Percentiles rank a stretch among this genome's conserved stretches.
These are phyloP conservation scores for Seriola rivoliana DNA, from an alignment of 2,113 vertebrate genomes.

Conservation along the genomic window DNA sequence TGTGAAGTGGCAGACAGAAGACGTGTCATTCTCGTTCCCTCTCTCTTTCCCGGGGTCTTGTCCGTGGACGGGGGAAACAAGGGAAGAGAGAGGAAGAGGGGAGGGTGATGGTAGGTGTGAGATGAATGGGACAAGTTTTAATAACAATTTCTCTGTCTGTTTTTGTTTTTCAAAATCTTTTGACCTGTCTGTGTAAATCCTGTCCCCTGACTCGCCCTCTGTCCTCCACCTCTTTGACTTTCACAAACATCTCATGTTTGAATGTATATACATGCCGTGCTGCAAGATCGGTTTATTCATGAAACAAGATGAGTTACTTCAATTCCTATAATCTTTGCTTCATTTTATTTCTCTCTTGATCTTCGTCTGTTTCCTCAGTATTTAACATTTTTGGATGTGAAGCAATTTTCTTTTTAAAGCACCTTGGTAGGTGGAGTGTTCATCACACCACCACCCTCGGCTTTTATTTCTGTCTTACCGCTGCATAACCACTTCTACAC, in stretches of 20 bases:
- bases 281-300: neutral
- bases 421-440: conserved; percentile 9
- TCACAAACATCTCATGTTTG: neutral
- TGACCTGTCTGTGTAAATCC: conserved; percentile 17
- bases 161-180: conserved; percentile 7
- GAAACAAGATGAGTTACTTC: neutral
- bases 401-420: conserved; percentile 23
- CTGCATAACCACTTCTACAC: conserved; percentile 27
- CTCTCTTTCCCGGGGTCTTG: conserved; percentile 49
- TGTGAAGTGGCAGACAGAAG: conserved; percentile 75
- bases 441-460: conserved; percentile 24
- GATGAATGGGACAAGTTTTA: conserved; percentile 33
- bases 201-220: neutral
- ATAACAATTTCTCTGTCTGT: conserved; percentile 13
- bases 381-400: neutral
- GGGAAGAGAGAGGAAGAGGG: conserved; percentile 4
- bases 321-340: neutral
- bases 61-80: conserved; percentile 26
- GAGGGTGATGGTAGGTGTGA: conserved; percentile 22
- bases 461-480: conserved; percentile 48
- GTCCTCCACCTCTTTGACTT: neutral
- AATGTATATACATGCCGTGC: neutral
- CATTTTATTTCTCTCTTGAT: conserved; percentile 3
- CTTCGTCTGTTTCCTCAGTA: conserved; percentile 14
- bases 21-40: conserved; percentile 64